Evolutionary conservation across 2,113 vertebrate genomes (phyloP), one percentile per base, ranked within the genome.

Genomic region (Pituophis catenifer): DNA sequence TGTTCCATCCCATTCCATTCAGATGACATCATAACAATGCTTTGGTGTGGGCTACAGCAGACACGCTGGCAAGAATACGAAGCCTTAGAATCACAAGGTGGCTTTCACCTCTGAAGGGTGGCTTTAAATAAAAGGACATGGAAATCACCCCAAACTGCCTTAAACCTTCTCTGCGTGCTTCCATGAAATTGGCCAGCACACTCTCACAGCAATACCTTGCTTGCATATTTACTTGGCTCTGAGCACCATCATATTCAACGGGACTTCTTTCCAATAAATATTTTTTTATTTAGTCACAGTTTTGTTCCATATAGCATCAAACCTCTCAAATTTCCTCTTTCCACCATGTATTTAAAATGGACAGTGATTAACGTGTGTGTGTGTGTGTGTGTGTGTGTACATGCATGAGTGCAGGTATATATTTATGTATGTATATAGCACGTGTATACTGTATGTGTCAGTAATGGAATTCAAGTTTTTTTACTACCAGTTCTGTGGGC

Each of bases 1-100:
- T 91, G 55, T 59, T 91, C n/a, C 55, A 50, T 59, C 55, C 81
- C 81, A 91, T 91, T 91, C 81, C 91, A 52, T 59, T 86, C 38
- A 87, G 26, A 86, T 91, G 50, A 50, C 54, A 91, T 91, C 91
- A 91, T 59, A 50, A 87, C 26, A 19, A 21, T 86, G 55, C 26
- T 91, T 52, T 59, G 81, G 91, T 50, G 55, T 52, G 38, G 81
- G 91, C 81, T 87, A 50, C 17, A 44, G 11, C 75, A 86, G 55
- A 59, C 55, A n/a, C 1, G 9, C 90, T 44, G 50, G n/a, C 21
- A 88, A 44, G 58, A 44, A 12, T 65, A 59, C 8, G 75, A 44
- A 90, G 26, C 29, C 13, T 89, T 90, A 48, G 70, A 59, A 38
- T 93, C 92, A 89, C 65, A 86, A 29, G 11, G 55, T 86, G 92